phyloP scores from a whole-genome alignment of 2,797 vertebrate species.

The Pipistrellus nathusii region DNA sequence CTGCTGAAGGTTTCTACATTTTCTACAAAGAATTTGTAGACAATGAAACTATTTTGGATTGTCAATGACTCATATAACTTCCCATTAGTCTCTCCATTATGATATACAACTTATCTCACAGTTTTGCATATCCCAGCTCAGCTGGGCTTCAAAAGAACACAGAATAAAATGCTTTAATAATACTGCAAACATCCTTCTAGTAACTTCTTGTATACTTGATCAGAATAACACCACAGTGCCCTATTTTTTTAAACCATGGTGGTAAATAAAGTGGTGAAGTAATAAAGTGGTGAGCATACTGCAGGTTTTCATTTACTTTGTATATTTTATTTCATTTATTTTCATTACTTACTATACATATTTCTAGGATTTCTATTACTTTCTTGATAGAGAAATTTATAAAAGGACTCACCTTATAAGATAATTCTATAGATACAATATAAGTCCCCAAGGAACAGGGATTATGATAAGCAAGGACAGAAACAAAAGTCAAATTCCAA shows the following conservation, averaged over 20 bases:
- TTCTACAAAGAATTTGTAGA: constrained; percentile 1
- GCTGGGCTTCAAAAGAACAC: constrained; percentile 24
- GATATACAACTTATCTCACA: not conserved
- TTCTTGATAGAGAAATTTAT: constrained; percentile 39
- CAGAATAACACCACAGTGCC: not conserved
- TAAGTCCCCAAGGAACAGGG: not conserved
- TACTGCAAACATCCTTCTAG: not conserved
- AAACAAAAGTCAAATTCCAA: constrained; percentile 16
- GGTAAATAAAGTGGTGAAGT: not conserved
- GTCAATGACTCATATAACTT: not conserved
- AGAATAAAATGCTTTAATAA: constrained; percentile 22
- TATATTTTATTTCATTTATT: constrained; percentile 30
- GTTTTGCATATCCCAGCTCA: not conserved
- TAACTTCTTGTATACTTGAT: not conserved
- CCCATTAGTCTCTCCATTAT: not conserved
- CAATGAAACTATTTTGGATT: not conserved
- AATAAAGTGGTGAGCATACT: not conserved
- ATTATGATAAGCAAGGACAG: not conserved
- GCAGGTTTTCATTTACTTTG: constrained; percentile 28
- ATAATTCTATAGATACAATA: not conserved
- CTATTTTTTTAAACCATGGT: not conserved
- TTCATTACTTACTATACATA: not conserved
- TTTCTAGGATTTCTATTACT: not conserved
- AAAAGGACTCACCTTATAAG: constrained; percentile 27
- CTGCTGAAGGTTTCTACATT: not conserved